phyloP scores from a whole-genome alignment of 1,140 invertebrate species.

The Sinella curviseta region DNA sequence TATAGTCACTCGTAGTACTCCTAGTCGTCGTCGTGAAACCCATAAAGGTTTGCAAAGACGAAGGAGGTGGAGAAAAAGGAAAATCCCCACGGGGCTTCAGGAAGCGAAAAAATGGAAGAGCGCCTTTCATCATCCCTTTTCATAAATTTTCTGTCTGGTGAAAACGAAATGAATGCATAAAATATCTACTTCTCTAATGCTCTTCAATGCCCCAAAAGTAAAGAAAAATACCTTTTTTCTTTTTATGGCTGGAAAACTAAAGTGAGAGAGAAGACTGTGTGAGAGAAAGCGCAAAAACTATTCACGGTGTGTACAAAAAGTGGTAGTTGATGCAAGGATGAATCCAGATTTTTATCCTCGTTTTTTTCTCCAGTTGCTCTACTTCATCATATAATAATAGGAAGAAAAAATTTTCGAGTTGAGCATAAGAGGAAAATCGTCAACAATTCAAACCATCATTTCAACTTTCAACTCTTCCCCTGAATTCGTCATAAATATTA shows the following conservation, averaged over 20 bases:
- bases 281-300: background rate
- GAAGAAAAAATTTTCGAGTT: background rate
- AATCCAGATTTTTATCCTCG: background rate
- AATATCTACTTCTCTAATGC: constrained; percentile 25
- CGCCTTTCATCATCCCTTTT: constrained; percentile 19
- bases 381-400: background rate
- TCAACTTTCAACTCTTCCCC: background rate
- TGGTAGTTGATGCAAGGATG: background rate
- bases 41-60: constrained; percentile 14
- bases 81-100: constrained; percentile 23
- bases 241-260: background rate
- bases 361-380: background rate
- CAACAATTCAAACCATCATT: background rate
- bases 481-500: background rate
- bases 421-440: background rate
- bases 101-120: constrained; percentile 26
- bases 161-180: constrained; percentile 26
- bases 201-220: constrained; percentile 19
- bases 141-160: constrained; percentile 24
- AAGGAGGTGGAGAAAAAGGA: background rate
- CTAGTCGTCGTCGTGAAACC: too few relatives aligned
- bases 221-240: constrained; percentile 10
- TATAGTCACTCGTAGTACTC: background rate
- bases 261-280: background rate
- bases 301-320: background rate